Conservation (phyloP, 2,113 vertebrate species). For the Toxotes jaculatrix region DNA sequence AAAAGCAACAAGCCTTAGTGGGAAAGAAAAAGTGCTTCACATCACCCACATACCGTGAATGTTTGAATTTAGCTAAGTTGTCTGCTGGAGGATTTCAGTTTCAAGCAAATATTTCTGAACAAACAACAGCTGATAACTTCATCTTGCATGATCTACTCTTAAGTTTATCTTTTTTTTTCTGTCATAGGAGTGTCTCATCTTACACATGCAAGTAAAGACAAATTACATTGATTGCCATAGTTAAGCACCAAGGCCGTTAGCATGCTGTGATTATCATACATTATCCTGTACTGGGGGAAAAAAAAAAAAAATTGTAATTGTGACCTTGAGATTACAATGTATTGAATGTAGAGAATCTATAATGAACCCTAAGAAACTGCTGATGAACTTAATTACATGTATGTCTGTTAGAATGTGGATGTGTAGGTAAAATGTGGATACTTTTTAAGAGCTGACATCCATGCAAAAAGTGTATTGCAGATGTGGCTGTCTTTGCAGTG, state of each 20-base stretch:
- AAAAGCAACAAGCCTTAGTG: not conserved
- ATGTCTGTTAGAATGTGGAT: not conserved
- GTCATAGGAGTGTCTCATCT: not conserved
- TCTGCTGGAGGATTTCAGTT: not conserved
- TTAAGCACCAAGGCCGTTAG: not conserved
- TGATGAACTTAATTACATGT: not conserved
- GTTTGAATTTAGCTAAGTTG: not conserved
- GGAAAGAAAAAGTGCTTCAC: not conserved
- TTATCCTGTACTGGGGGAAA: no score
- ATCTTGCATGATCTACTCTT: not conserved
- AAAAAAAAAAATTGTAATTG: not conserved
- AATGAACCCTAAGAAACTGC: not conserved
- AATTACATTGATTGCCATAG: not conserved
- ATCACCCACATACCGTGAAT: not conserved
- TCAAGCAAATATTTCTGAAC: not conserved
- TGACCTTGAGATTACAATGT: not conserved
- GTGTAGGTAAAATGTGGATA: not conserved
- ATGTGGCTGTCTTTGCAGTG: not conserved
- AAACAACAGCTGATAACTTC: not conserved
- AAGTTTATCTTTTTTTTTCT: no score
- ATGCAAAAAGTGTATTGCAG: not conserved
- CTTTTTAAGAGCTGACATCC: not conserved
- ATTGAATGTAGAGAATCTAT: not conserved
- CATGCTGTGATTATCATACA: not conserved
- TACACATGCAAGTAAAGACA: not conserved